phyloP scores from a whole-genome alignment of 2,888 invertebrate species.

The Ypsolopha scabrella region DNA sequence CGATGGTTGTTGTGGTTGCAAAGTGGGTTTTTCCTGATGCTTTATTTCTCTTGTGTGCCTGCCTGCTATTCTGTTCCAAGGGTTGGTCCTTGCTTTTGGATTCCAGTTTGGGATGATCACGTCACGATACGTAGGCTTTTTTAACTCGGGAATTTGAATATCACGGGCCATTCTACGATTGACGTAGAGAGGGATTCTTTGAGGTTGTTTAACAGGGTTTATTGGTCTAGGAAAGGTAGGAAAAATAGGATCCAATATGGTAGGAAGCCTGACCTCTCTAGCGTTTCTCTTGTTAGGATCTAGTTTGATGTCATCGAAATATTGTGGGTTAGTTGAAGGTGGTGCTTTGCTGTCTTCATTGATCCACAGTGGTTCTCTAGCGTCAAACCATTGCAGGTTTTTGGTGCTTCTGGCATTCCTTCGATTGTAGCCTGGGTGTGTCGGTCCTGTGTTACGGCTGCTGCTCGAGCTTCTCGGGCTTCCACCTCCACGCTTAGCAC shows the following conservation, averaged over 20 bases:
- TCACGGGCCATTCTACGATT: background rate
- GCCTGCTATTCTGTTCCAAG: too few species aligned
- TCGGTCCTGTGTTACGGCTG: constrained; percentile 2
- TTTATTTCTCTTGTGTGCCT: too few species aligned
- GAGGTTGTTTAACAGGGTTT: background rate
- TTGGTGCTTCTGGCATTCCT: constrained; percentile 1
- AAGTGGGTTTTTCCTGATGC: too few species aligned
- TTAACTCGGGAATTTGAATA: background rate
- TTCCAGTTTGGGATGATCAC: too few species aligned
- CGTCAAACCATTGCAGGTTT: background rate
- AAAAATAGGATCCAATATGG: background rate
- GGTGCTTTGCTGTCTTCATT: constrained; percentile 4
- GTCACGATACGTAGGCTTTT: too few species aligned
- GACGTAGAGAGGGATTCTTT: background rate
- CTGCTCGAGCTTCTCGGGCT: background rate
- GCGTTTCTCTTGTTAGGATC: constrained; percentile 4
- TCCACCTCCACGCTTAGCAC: constrained; percentile 3
- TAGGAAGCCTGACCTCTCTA: background rate
- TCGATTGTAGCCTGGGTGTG: constrained; percentile 3
- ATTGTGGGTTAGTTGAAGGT: background rate
- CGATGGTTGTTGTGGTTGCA: too few species aligned
- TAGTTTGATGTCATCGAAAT: constrained; percentile 3
- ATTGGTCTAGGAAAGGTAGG: background rate
- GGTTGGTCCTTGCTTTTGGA: too few species aligned
- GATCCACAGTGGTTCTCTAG: constrained; percentile 2